A percentile compares a stretch with the other conserved stretches of the same genome.
Evolutionary conservation across 2,888 invertebrate species (phyloP).

Genomic region (Smittia sp.): DNA sequence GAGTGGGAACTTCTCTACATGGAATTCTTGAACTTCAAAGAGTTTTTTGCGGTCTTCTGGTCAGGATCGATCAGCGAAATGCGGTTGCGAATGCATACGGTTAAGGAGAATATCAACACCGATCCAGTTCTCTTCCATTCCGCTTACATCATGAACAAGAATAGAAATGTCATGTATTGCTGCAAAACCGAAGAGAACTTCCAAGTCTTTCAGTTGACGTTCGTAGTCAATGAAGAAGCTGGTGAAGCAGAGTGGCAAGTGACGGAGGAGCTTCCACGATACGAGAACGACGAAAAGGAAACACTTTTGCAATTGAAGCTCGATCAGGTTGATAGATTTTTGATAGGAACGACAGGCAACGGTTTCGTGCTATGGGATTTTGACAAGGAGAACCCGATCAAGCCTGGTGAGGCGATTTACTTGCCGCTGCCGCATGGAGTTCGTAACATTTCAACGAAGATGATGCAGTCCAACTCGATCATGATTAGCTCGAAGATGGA

Average conservation of each 20-base stretch:
- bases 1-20: conserved; percentile 70
- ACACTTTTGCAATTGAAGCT: conserved; percentile 78
- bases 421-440: conserved; percentile 79
- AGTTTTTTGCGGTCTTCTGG: conserved; percentile 76
- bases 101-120: conserved; percentile 49
- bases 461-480: conserved; percentile 86
- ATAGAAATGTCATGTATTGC: conserved; percentile 65
- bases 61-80: conserved; percentile 76
- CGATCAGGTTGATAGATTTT: conserved; percentile 74
- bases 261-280: conserved; percentile 61
- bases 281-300: conserved; percentile 70
- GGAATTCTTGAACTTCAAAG: conserved; percentile 67
- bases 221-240: conserved; percentile 42
- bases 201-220: conserved; percentile 54
- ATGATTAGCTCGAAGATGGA: conserved; percentile 87
- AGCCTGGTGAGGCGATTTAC: conserved; percentile 61
- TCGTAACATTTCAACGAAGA: conserved; percentile 87
- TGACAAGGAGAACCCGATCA: conserved; percentile 55
- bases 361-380: conserved; percentile 83
- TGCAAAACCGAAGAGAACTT: conserved; percentile 63
- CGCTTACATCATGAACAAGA: conserved; percentile 67
- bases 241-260: conserved; percentile 59
- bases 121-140: conserved; percentile 47
- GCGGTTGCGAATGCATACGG: conserved; percentile 65
- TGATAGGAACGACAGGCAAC: conserved; percentile 80